phyloP scores from a whole-genome alignment of 2,797 vertebrate genomes.

The Merluccius polli region DNA sequence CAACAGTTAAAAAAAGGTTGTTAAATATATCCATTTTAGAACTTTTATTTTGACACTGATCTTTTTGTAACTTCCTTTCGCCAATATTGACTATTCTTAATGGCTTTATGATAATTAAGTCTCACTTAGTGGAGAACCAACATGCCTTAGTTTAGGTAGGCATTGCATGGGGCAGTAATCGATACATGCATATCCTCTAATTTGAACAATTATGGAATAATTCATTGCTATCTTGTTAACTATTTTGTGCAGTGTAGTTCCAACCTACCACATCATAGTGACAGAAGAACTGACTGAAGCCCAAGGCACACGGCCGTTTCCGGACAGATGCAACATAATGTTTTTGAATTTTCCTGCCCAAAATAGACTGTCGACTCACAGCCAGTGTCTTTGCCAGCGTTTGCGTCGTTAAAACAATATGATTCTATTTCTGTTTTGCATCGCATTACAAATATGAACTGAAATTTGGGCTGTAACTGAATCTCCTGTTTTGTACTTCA shows the following conservation, averaged over 20 bases:
- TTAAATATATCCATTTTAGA: neutral
- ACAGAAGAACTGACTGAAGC: neutral
- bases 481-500: neutral
- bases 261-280: too few relatives aligned
- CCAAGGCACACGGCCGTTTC: neutral
- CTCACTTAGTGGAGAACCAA: neutral
- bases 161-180: constrained; percentile 30
- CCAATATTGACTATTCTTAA: neutral
- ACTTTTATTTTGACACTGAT: neutral
- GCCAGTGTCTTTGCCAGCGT: too few relatives aligned
- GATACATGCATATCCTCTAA: constrained; percentile 17
- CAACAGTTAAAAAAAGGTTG: neutral
- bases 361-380: too few relatives aligned
- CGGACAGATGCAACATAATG: neutral
- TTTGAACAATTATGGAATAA: constrained; percentile 5
- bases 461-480: neutral
- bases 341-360: neutral
- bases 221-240: neutral
- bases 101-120: neutral
- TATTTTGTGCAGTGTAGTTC: too few relatives aligned
- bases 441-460: neutral
- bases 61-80: neutral
- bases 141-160: constrained; percentile 18
- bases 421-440: neutral
- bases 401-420: neutral